A percentile compares a stretch with the other conserved stretches of the same genome.
Conservation (phyloP, 2,888 invertebrate species). For the Nemotelus nigrinus region DNA sequence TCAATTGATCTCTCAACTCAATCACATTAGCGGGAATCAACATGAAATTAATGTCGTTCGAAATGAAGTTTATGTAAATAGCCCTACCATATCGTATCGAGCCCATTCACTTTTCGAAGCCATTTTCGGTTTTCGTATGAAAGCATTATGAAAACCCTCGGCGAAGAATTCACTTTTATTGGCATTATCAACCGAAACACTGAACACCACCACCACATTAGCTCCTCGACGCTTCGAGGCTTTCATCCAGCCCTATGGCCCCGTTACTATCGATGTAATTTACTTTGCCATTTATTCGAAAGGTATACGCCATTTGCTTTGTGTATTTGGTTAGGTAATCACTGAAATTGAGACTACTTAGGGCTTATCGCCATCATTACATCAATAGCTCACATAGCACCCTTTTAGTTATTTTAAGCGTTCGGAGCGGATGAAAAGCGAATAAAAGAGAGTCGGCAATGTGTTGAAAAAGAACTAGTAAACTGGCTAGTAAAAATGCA, state of each 20-base stretch:
- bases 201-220: constrained; percentile 7
- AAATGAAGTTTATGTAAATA: not conserved
- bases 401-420: not conserved
- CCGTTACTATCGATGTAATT: not conserved
- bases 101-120: not conserved
- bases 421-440: not conserved
- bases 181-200: not conserved
- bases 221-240: not conserved
- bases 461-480: not conserved
- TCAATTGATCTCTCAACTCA: not conserved
- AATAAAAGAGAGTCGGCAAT: not conserved
- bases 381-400: constrained; percentile 1
- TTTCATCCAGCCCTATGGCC: too few species aligned
- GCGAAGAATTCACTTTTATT: not conserved
- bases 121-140: not conserved
- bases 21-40: not conserved
- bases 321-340: constrained; percentile 15
- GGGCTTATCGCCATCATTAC: constrained; percentile 1
- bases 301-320: constrained; percentile 28
- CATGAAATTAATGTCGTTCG: not conserved
- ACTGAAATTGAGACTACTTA: constrained; percentile 19
- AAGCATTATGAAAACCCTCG: not conserved
- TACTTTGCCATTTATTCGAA: constrained; percentile 16
- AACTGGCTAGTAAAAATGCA: not conserved
- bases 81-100: not conserved